A percentile compares a stretch with the other conserved stretches of the same genome.
These are phyloP conservation scores for Phorcus lineatus DNA, from an alignment of 2,888 invertebrate species.

Conservation along the genomic window DNA sequence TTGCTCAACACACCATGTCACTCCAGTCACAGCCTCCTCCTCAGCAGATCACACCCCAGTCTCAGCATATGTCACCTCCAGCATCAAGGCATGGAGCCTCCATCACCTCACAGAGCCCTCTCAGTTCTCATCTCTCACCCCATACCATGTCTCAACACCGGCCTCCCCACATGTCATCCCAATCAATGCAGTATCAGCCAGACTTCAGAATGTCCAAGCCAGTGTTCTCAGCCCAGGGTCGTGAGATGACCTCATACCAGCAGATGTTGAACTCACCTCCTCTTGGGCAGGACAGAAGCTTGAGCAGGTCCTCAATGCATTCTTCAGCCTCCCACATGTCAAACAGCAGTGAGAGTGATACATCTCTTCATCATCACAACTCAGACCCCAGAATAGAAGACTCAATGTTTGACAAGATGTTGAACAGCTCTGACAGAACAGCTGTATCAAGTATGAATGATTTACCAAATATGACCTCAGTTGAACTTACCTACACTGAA, in stretches of 20 bases:
- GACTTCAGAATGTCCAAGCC: too few relatives aligned
- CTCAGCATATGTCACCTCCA: neutral
- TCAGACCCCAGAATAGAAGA: constrained; percentile 4
- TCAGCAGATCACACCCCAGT: neutral
- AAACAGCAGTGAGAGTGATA: constrained; percentile 9
- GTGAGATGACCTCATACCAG: neutral
- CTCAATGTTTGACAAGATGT: neutral
- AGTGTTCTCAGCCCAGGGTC: neutral
- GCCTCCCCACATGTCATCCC: neutral
- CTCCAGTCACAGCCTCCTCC: neutral
- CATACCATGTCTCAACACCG: neutral
- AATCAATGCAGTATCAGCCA: neutral
- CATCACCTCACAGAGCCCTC: neutral
- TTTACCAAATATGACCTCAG: constrained; percentile 16
- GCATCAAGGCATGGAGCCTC: neutral
- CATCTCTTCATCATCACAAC: neutral
- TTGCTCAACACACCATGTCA: neutral
- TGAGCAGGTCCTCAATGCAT: constrained; percentile 22
- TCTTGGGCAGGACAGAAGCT: neutral
- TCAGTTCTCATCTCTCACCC: neutral
- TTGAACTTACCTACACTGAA: neutral
- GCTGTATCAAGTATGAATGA: neutral
- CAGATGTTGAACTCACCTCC: constrained; percentile 11
- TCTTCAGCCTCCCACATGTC: constrained; percentile 14
- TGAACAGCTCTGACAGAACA: neutral